phyloP scores from a whole-genome alignment of 2,888 invertebrate genomes.

The Lithophane socia region DNA sequence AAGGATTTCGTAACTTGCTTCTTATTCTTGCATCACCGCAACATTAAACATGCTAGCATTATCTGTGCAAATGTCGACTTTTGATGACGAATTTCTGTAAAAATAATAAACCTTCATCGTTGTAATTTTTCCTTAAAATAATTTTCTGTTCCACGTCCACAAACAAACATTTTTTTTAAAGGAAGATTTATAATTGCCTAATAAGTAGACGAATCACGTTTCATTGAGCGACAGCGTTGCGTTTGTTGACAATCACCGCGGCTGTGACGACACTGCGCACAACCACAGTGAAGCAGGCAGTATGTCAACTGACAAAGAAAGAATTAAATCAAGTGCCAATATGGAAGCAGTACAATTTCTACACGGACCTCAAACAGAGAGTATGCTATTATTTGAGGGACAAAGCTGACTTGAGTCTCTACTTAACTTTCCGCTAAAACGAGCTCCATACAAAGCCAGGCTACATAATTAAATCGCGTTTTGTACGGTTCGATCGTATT shows the following conservation, averaged over 20 bases:
- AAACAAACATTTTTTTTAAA: slow-evolving; percentile 61
- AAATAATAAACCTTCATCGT: slow-evolving; percentile 39
- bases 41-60: slow-evolving; percentile 3
- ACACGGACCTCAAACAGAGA: slow-evolving; percentile 51
- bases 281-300: slow-evolving; percentile 68
- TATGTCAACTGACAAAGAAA: slow-evolving; percentile 59
- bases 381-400: slow-evolving; percentile 51
- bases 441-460: slow-evolving; percentile 50
- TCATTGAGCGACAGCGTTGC: slow-evolving; percentile 72
- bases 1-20: slow-evolving; percentile 27
- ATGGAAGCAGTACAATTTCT: slow-evolving; percentile 51
- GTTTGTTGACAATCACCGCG: slow-evolving; percentile 78
- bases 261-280: slow-evolving; percentile 75
- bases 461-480: slow-evolving; percentile 59
- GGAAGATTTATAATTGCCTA: slow-evolving; percentile 71
- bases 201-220: slow-evolving; percentile 80
- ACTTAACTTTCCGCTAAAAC: slow-evolving; percentile 56
- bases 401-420: slow-evolving; percentile 46
- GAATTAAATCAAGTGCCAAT: slow-evolving; percentile 69
- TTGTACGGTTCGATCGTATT: slow-evolving; percentile 43
- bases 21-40: slow-evolving; percentile 18
- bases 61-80: background rate
- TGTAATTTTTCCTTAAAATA: slow-evolving; percentile 45
- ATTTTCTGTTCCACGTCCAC: slow-evolving; percentile 38
- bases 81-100: slow-evolving; percentile 27